Percentiles rank a stretch among this genome's conserved stretches.
Evolutionary conservation across 2,113 vertebrate species (phyloP).

Genomic region (Nothocercus nigrocapillus): DNA sequence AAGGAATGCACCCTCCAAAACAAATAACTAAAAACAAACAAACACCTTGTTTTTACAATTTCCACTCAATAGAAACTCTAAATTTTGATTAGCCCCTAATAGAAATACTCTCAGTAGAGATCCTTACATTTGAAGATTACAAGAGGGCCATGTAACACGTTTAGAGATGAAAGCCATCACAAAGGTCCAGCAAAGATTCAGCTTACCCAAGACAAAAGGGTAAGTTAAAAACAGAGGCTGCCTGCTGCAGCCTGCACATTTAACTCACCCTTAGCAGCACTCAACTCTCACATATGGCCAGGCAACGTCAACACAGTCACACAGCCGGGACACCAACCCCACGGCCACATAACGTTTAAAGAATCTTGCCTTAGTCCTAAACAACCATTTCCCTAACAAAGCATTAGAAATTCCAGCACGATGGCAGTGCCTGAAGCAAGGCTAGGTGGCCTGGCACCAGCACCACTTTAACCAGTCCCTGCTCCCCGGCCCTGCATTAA

Average conservation of each 20-base stretch:
- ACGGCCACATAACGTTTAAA: neutral
- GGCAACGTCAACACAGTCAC: neutral
- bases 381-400: neutral
- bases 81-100: neutral
- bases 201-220: neutral
- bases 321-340: neutral
- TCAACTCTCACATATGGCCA: neutral
- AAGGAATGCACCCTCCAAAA: no score
- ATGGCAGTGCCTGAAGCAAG: neutral
- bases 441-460: rapidly evolving
- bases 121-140: neutral
- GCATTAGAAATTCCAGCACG: neutral
- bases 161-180: neutral
- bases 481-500: neutral
- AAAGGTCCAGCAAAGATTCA: neutral
- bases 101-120: neutral
- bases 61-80: neutral
- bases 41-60: neutral
- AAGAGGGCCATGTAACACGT: neutral
- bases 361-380: neutral
- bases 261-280: neutral
- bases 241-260: neutral
- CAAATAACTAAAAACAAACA: no score
- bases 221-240: neutral
- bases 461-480: neutral